phyloP scores from a whole-genome alignment of 2,113 vertebrate species.

The Zosterops japonicus region DNA sequence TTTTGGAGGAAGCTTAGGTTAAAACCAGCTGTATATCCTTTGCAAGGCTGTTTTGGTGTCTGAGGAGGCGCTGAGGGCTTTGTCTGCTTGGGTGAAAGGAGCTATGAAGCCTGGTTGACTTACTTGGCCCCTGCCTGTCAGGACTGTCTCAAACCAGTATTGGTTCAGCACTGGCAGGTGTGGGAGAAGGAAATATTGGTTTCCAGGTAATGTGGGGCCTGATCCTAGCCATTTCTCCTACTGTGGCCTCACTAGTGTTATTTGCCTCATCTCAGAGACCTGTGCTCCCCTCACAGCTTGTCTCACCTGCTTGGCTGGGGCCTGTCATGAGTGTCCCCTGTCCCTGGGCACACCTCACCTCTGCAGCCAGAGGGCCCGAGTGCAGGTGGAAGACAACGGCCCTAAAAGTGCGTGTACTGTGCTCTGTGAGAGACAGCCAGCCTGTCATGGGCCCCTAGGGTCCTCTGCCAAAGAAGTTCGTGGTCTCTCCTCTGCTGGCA shows the following conservation, averaged over 20 bases:
- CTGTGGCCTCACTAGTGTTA: fast-evolving
- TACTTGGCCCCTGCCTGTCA: fast-evolving
- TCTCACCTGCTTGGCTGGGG: neutral
- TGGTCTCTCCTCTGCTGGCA: constrained; percentile 46
- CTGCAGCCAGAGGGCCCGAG: neutral
- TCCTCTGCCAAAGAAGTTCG: constrained; percentile 66
- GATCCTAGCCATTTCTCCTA: neutral
- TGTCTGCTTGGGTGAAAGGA: neutral
- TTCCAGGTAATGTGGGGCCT: neutral
- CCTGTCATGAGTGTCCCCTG: neutral
- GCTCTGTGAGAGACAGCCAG: neutral
- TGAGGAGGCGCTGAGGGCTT: neutral
- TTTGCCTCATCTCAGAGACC: neutral
- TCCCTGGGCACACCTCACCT: neutral
- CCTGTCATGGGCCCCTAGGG: neutral
- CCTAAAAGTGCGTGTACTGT: neutral
- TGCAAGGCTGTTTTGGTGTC: fast-evolving
- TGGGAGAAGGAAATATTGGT: neutral
- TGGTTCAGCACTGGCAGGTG: neutral
- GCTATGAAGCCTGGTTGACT: neutral
- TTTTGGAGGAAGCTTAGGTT: neutral
- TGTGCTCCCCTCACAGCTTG: neutral
- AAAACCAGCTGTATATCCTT: neutral
- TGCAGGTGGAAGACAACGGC: fast-evolving
- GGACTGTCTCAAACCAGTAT: neutral